A percentile compares a stretch with the other conserved stretches of the same genome.
Evolutionary conservation across 2,888 invertebrate species (phyloP).

Genomic region (Podotricha telesiphe): DNA sequence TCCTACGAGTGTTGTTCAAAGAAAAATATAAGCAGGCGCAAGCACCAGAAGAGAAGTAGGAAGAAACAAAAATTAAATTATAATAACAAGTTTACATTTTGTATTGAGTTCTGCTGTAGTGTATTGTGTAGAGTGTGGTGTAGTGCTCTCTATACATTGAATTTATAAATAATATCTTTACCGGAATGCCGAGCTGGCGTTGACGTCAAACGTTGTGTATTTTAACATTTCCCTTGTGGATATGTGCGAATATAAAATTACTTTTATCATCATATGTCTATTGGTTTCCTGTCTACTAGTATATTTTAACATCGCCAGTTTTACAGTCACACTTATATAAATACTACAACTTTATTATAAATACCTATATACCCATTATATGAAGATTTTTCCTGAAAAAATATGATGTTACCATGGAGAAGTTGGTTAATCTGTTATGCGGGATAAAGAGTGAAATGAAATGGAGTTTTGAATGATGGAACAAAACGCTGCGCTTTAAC

Average conservation of each 20-base stretch:
- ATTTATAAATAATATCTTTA: constrained; percentile 32
- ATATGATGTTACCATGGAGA: too few relatives aligned
- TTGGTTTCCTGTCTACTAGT: constrained; percentile 41
- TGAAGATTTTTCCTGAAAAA: too few relatives aligned
- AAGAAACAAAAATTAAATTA: too few relatives aligned
- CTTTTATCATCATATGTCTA: constrained; percentile 29
- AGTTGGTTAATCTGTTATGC: too few relatives aligned
- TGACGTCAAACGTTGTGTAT: constrained; percentile 36
- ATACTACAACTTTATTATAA: not conserved
- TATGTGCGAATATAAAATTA: constrained; percentile 35
- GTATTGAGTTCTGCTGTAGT: not conserved
- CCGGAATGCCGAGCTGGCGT: constrained; percentile 20
- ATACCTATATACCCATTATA: too few relatives aligned
- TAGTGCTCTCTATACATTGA: not conserved
- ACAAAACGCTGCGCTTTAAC: too few relatives aligned
- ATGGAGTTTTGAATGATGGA: too few relatives aligned
- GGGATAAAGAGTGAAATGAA: too few relatives aligned
- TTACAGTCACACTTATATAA: not conserved
- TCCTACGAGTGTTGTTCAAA: too few relatives aligned
- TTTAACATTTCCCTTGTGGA: constrained; percentile 35
- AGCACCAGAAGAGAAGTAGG: too few relatives aligned
- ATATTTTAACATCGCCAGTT: not conserved
- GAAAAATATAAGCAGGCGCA: too few relatives aligned
- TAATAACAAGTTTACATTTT: too few relatives aligned
- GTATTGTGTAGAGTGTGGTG: not conserved